These are phyloP conservation scores for Sphaeramia orbicularis DNA, from an alignment of 2,797 vertebrate species.

Conservation along the genomic window DNA sequence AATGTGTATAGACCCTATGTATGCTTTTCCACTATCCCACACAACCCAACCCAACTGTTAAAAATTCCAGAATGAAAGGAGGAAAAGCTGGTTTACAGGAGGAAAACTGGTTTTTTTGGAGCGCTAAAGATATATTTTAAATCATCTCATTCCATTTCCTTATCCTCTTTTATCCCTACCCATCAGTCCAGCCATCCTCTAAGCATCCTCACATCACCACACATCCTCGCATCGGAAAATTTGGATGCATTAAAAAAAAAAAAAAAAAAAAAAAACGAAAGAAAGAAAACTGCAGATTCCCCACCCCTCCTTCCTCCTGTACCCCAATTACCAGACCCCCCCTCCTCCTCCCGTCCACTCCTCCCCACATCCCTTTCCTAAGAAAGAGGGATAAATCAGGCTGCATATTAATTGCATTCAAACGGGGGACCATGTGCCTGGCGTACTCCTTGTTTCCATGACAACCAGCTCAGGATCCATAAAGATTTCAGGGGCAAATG, in stretches of 20 bases:
- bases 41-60: slow-evolving; percentile 49
- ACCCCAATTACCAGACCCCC: slow-evolving; percentile 53
- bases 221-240: slow-evolving; percentile 44
- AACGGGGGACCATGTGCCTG: slow-evolving; percentile 70
- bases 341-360: slow-evolving; percentile 14
- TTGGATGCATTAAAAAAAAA: slow-evolving; percentile 43
- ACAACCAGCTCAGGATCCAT: slow-evolving; percentile 80
- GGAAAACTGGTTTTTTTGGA: background rate
- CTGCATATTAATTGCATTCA: slow-evolving; percentile 82
- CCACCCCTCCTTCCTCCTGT: slow-evolving; percentile 35
- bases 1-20: too few species aligned
- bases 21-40: slow-evolving; percentile 20
- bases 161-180: slow-evolving; percentile 55
- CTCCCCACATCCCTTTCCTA: slow-evolving; percentile 45
- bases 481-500: slow-evolving; percentile 80
- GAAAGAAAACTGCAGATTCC: slow-evolving; percentile 46
- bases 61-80: slow-evolving; percentile 47
- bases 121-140: slow-evolving; percentile 49
- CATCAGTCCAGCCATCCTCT: slow-evolving; percentile 44
- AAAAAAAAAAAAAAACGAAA: too few species aligned
- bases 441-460: slow-evolving; percentile 84
- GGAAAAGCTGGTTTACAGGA: slow-evolving; percentile 21
- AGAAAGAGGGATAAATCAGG: slow-evolving; percentile 77
- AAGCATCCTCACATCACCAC: slow-evolving; percentile 6
- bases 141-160: slow-evolving; percentile 46